phyloP scores from a whole-genome alignment of 2,113 vertebrate species.

The Bufo gargarizans region DNA sequence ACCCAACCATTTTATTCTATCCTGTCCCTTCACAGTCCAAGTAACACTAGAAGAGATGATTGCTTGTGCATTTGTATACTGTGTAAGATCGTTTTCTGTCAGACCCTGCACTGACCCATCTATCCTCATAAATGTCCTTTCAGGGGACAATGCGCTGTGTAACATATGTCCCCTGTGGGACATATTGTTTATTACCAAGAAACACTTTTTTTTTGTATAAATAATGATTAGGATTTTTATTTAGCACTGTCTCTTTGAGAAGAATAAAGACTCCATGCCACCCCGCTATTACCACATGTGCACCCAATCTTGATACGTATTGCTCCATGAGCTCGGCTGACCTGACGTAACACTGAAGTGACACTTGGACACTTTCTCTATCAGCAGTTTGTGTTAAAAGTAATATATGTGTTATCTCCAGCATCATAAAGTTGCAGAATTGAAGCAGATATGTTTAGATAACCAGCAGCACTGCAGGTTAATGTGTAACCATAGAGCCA shows the following conservation, averaged over 20 bases:
- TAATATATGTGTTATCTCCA: not conserved
- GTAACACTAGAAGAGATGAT: no score
- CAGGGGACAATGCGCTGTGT: no score
- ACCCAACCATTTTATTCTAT: no score
- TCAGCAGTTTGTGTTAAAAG: not conserved
- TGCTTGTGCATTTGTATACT: no score
- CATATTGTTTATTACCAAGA: no score
- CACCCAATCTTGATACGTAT: no score
- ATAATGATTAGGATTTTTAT: not conserved
- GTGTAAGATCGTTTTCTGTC: no score
- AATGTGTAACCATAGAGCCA: not conserved
- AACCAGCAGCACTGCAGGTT: not conserved
- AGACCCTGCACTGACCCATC: no score
- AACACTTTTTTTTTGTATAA: no score
- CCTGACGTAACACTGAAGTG: not conserved
- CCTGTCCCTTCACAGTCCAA: no score
- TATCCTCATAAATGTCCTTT: no score
- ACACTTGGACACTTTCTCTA: constrained; percentile 20
- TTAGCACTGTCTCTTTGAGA: not conserved
- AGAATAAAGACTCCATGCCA: not conserved
- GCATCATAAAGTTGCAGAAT: constrained; percentile 37
- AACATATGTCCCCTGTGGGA: no score
- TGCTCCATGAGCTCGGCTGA: not conserved
- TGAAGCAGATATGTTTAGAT: constrained; percentile 7
- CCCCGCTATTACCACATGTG: not conserved